Evolutionary conservation across 2,888 invertebrate genomes (phyloP).

Genomic region (Nipponacmea schrenckii): DNA sequence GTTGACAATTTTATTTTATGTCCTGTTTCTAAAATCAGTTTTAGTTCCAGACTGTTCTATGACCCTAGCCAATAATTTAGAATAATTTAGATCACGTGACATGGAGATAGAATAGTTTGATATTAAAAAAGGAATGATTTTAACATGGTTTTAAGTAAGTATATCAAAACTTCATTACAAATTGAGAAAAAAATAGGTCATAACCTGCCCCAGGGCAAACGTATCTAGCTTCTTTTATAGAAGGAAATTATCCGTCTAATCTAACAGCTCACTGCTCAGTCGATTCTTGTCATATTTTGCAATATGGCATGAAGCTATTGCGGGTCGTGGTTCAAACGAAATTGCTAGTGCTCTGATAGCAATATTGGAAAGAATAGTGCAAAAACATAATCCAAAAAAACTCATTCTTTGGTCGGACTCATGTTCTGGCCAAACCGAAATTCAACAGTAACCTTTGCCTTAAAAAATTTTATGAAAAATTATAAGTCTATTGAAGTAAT

Average conservation of each 20-base stretch:
- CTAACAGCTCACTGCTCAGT: background rate
- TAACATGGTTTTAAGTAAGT: too few relatives aligned
- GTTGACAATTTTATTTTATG: too few relatives aligned
- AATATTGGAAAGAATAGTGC: background rate
- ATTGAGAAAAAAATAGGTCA: too few relatives aligned
- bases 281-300: background rate
- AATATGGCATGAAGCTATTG: background rate
- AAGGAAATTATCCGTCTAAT: background rate
- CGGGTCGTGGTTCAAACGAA: background rate
- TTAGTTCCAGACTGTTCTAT: too few relatives aligned
- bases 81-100: too few relatives aligned
- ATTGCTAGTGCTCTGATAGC: background rate
- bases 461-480: background rate
- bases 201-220: conserved; percentile 11
- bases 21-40: too few relatives aligned
- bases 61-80: too few relatives aligned
- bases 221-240: conserved; percentile 14
- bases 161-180: too few relatives aligned
- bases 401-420: background rate
- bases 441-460: background rate
- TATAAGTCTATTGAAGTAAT: background rate
- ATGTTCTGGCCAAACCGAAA: background rate
- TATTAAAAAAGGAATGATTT: too few relatives aligned
- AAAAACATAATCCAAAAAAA: too few relatives aligned
- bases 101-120: too few relatives aligned